phyloP scores from a whole-genome alignment of 1,140 invertebrate species.

The Dendroctonus valens region DNA sequence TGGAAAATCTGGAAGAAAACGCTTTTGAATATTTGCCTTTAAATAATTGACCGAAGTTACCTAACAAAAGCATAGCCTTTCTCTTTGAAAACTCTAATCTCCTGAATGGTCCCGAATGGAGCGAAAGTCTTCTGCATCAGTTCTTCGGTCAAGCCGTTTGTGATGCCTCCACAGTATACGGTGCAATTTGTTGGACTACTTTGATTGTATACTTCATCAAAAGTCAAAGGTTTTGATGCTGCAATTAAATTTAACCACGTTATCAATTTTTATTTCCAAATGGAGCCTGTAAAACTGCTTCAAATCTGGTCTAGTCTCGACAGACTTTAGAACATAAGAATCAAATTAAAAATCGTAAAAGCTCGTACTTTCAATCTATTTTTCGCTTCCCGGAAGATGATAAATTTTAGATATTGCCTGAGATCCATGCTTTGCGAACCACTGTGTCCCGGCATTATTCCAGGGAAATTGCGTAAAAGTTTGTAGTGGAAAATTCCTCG shows the following conservation, averaged over 20 bases:
- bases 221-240: constrained; percentile 59
- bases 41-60: constrained; percentile 45
- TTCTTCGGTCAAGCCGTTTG: constrained; percentile 91
- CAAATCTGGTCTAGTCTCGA: no score
- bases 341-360: no score
- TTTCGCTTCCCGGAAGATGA: constrained; percentile 10
- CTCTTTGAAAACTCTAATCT: constrained; percentile 97
- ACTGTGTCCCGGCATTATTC: constrained; percentile 19
- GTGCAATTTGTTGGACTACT: constrained; percentile 98
- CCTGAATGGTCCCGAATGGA: constrained; percentile 92
- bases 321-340: no score
- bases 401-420: constrained; percentile 22
- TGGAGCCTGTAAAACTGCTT: no score
- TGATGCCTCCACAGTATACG: constrained; percentile 97
- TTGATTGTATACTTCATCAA: constrained; percentile 89
- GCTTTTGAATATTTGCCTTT: not conserved
- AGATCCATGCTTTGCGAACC: constrained; percentile 19
- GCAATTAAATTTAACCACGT: not conserved
- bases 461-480: constrained; percentile 28
- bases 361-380: constrained; percentile 6
- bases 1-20: constrained; percentile 75
- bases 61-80: constrained; percentile 98
- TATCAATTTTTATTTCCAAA: no score
- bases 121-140: constrained; percentile 94
- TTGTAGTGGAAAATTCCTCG: constrained; percentile 22